These are phyloP conservation scores for Leptestheria dahalacensis DNA, from an alignment of 1,140 invertebrate species.

Conservation along the genomic window DNA sequence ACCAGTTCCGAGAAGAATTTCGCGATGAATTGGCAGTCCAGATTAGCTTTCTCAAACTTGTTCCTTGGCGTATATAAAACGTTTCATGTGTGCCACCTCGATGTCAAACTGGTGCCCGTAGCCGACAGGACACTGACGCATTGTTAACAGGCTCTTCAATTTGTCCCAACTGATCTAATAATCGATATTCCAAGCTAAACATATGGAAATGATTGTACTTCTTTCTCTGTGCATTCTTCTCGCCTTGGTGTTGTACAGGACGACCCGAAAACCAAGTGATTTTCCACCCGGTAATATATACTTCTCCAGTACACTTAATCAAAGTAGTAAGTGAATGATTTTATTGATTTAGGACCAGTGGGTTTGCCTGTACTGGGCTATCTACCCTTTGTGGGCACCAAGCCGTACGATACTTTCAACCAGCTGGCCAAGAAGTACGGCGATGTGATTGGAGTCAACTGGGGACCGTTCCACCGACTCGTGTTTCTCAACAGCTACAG, in stretches of 20 bases:
- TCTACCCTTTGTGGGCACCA: not conserved
- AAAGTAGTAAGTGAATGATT: not conserved
- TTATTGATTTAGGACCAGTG: not conserved
- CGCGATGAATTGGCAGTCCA: no score
- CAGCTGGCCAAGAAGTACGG: slow-evolving; percentile 16
- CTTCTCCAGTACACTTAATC: no score
- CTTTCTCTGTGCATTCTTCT: not conserved
- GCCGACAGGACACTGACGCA: no score
- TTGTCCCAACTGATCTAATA: no score
- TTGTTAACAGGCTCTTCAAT: no score
- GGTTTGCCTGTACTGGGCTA: slow-evolving; percentile 3
- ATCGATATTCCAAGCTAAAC: no score
- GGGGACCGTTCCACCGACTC: slow-evolving; percentile 6
- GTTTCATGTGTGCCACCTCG: no score
- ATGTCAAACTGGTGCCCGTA: no score
- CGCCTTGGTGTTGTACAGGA: not conserved
- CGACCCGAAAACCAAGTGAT: not conserved
- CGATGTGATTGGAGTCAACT: not conserved
- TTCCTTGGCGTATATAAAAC: no score
- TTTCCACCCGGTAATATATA: not conserved
- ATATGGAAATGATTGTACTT: no score
- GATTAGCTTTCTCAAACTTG: no score
- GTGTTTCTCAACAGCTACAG: slow-evolving; percentile 13
- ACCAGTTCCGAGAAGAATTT: no score
- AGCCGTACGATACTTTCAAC: not conserved